phyloP scores from a whole-genome alignment of 2,888 invertebrate genomes.

The Tiphia femorata region DNA sequence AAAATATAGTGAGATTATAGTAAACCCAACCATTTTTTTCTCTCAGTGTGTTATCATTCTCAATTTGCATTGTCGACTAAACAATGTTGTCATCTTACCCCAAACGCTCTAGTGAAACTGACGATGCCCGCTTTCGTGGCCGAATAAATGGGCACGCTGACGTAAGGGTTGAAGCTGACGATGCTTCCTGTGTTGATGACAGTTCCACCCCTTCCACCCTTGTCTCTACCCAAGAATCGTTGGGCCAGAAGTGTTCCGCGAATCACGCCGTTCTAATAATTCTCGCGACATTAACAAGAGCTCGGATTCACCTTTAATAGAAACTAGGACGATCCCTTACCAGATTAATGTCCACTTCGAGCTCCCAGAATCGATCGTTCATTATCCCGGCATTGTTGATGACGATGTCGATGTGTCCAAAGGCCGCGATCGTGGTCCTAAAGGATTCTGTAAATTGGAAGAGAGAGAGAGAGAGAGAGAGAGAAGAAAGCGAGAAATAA shows the following conservation, averaged over 20 bases:
- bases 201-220: slow-evolving; percentile 81
- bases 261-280: slow-evolving; percentile 80
- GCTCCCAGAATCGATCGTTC: slow-evolving; percentile 83
- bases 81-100: slow-evolving; percentile 72
- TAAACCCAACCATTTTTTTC: too few species aligned
- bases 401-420: slow-evolving; percentile 82
- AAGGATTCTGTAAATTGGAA: slow-evolving; percentile 75
- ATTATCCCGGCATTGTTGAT: slow-evolving; percentile 86
- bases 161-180: slow-evolving; percentile 77
- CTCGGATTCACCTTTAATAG: too few species aligned
- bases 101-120: slow-evolving; percentile 80
- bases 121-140: slow-evolving; percentile 84
- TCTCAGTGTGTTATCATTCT: too few species aligned
- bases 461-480: not conserved
- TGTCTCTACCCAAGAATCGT: slow-evolving; percentile 81
- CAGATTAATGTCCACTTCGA: slow-evolving; percentile 83
- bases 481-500: too few species aligned
- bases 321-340: too few species aligned
- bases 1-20: too few species aligned
- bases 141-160: slow-evolving; percentile 82
- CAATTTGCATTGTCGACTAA: too few species aligned
- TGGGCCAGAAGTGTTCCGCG: slow-evolving; percentile 81
- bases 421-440: slow-evolving; percentile 79
- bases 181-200: slow-evolving; percentile 84
- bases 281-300: too few species aligned